Percentiles rank a stretch among this genome's conserved stretches.
Conservation (phyloP, 2,797 vertebrate genomes). For the Nannoperca australis region DNA sequence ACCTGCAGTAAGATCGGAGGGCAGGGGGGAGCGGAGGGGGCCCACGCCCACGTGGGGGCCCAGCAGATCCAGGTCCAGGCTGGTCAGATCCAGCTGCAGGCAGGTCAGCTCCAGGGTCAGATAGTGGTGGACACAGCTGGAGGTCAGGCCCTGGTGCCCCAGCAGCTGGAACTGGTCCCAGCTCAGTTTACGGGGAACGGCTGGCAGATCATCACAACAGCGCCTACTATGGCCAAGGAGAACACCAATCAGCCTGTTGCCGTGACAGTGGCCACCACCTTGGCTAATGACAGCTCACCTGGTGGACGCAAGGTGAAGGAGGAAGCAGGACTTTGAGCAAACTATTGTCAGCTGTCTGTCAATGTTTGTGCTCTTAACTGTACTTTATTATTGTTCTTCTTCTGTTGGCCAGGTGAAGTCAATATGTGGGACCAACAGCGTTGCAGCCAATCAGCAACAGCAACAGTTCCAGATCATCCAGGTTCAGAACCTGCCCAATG, state of each 20-base stretch:
- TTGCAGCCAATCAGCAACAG: conserved; percentile 80
- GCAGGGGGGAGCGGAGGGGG: conserved; percentile 83
- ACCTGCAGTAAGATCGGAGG: conserved; percentile 99
- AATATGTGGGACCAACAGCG: conserved; percentile 77
- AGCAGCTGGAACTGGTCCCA: conserved; percentile 96
- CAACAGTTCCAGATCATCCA: conserved; percentile 96
- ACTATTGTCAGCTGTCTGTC: neutral
- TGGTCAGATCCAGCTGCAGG: conserved; percentile 85
- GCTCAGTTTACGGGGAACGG: conserved; percentile 96
- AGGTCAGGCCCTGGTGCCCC: conserved; percentile 92
- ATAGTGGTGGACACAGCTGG: conserved; percentile 96
- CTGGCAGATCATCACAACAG: conserved; percentile 96
- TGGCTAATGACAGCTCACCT: conserved; percentile 87
- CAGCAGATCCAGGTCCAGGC: conserved; percentile 88
- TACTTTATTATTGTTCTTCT: conserved; percentile 12
- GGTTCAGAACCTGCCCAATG: conserved; percentile 91
- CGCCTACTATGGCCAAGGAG: conserved; percentile 93
- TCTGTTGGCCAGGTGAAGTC: conserved; percentile 83
- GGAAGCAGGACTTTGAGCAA: neutral
- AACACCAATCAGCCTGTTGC: conserved; percentile 88
- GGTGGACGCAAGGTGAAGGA: conserved; percentile 86
- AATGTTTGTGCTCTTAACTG: conserved; percentile 25
- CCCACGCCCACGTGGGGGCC: conserved; percentile 85
- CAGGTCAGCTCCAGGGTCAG: conserved; percentile 85
- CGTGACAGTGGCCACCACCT: conserved; percentile 85